phyloP scores from a whole-genome alignment of 2,113 vertebrate species.

The Perca schrenkii region DNA sequence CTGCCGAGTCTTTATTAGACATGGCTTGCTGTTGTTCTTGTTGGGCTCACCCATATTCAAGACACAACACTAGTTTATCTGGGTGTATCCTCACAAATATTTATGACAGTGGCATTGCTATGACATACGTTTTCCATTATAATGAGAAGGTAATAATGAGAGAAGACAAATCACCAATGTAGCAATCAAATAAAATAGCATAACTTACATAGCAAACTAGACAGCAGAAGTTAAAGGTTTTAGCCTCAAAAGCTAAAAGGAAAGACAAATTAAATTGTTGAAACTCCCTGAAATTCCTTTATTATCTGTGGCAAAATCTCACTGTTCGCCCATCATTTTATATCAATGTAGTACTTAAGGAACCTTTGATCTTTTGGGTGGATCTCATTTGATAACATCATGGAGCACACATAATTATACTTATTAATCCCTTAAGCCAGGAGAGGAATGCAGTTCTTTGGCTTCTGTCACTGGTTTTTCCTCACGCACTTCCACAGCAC shows the following conservation, averaged over 20 bases:
- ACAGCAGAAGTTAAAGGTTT: background rate
- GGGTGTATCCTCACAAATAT: too few relatives aligned
- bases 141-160: too few relatives aligned
- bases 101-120: too few relatives aligned
- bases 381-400: conserved; percentile 61
- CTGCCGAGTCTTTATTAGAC: background rate
- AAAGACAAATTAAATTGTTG: conserved; percentile 5
- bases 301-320: conserved; percentile 5
- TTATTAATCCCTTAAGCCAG: conserved; percentile 69
- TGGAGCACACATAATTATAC: conserved; percentile 32
- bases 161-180: too few relatives aligned
- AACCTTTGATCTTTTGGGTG: conserved; percentile 75
- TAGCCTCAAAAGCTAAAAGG: background rate
- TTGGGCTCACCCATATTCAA: too few relatives aligned
- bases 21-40: too few relatives aligned
- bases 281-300: conserved; percentile 7
- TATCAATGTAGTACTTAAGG: conserved; percentile 57
- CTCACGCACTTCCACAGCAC: conserved; percentile 39
- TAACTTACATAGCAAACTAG: background rate
- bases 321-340: conserved; percentile 48
- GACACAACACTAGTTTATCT: too few relatives aligned
- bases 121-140: too few relatives aligned
- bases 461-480: conserved; percentile 36
- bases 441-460: conserved; percentile 60
- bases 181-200: too few relatives aligned